A percentile compares a stretch with the other conserved stretches of the same genome.
Conservation (phyloP, 1,140 invertebrate genomes). For the Dendrolimus kikuchii region DNA sequence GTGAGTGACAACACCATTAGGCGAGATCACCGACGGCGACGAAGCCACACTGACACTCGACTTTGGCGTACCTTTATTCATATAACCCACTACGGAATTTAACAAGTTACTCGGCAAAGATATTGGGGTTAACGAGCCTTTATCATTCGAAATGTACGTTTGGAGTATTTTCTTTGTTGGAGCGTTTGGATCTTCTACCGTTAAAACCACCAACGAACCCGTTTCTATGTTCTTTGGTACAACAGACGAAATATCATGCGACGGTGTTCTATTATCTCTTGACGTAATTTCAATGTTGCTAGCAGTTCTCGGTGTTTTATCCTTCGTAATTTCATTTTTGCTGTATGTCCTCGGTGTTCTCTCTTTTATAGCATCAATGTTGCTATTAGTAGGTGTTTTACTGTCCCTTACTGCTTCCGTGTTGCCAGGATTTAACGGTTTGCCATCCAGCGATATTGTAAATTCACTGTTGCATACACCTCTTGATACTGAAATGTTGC, state of each 20-base stretch:
- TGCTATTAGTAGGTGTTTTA: too few species aligned
- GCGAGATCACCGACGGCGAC: conserved; percentile 39
- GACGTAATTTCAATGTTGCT: too few species aligned
- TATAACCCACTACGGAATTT: conserved; percentile 55
- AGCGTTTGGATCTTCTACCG: conserved; percentile 50
- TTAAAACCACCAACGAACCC: conserved; percentile 54
- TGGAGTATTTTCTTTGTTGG: conserved; percentile 60
- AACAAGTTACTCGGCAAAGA: conserved; percentile 38
- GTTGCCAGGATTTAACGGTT: too few species aligned
- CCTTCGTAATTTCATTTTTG: too few species aligned
- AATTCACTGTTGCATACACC: too few species aligned
- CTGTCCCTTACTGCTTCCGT: too few species aligned
- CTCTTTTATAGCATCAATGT: too few species aligned
- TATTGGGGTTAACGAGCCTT: conserved; percentile 43
- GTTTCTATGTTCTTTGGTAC: conserved; percentile 47
- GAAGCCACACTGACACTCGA: conserved; percentile 27
- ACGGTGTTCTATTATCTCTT: too few species aligned
- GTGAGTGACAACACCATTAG: conserved; percentile 34
- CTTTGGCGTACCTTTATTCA: conserved; percentile 47
- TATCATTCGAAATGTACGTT: conserved; percentile 51
- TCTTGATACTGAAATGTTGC: too few species aligned
- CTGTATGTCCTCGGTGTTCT: too few species aligned
- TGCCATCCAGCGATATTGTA: too few species aligned
- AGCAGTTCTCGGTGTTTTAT: too few species aligned
- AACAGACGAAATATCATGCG: conserved; percentile 8